Evolutionary conservation across 1,140 invertebrate species (phyloP), one percentile per base, ranked within the genome.

Genomic region (Drosophila equinoxialis): DNA sequence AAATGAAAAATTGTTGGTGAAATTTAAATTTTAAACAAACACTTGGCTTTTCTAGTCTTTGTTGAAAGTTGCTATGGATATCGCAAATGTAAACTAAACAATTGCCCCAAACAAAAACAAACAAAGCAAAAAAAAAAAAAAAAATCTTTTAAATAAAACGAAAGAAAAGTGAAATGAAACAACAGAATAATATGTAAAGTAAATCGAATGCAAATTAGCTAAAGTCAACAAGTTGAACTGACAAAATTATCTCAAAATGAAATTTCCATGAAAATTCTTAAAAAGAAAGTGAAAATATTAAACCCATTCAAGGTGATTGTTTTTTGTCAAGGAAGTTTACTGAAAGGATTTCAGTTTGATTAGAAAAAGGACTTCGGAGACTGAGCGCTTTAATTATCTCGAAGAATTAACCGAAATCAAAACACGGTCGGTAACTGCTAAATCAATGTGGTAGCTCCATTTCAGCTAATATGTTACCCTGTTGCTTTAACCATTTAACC

Each of bases 21-120:
- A 39, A 39, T 39, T 39, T 39, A 39, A 63, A 63, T 48, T 42
- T 20, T n/a, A 63, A 39, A 10, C 35, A 63, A 42, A 33, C 60
- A 63, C 39, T 59, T 59, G 8, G 8, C 3, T 23, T 51, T 23
- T 51, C n/a, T 48, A 30, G 30, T 20, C 45, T 17, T 20, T 20
- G 45, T 48, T 20, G 2, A 20, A 48, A 51, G 45, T 51, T 59
- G 57, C 37, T 59, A 59, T 59, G 57, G 30, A 59, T 59, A 59
- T 59, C 57, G 57, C 33, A 59, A 59, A 37, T 59, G 57, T 37
- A 37, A 59, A 59, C 30, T 59, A 59, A 59, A 59, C 57, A 59
- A 37, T 55, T 39, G 37, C 37, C 17, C 20, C 3, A 51, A 51
- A 51, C 14, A 45, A 14, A 45, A 45, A 42, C 11, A 42, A 42